Evolutionary conservation across 2,113 vertebrate genomes (phyloP).

Genomic region (Corynorhinus townsendii): DNA sequence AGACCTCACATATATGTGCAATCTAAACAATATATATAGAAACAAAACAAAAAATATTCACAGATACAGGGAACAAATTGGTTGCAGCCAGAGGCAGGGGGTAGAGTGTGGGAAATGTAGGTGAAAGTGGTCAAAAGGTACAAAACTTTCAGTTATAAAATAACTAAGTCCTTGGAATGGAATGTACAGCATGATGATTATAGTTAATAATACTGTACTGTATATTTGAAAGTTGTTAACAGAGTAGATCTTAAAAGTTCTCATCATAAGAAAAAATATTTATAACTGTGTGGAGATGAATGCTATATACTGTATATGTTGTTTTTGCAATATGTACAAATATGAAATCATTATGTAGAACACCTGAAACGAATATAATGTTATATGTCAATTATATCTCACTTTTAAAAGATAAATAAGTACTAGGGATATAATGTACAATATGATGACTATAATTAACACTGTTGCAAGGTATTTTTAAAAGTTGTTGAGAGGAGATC

Average conservation of each 20-base stretch:
- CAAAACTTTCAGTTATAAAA: background rate
- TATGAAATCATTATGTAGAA: background rate
- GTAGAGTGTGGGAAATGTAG: background rate
- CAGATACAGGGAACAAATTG: background rate
- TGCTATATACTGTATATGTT: background rate
- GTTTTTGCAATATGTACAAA: background rate
- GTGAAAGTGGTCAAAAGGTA: background rate
- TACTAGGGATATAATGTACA: background rate
- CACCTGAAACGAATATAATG: background rate
- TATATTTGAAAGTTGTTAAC: background rate
- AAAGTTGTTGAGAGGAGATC: background rate
- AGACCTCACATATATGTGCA: background rate
- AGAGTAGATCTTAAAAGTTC: background rate
- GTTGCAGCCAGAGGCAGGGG: background rate
- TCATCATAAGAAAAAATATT: background rate
- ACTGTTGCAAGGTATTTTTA: background rate
- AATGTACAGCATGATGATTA: background rate
- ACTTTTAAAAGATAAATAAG: background rate
- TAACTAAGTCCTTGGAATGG: background rate
- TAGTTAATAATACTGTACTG: background rate
- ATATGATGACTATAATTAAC: background rate
- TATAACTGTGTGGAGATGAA: background rate
- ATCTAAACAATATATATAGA: background rate
- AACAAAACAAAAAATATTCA: background rate
- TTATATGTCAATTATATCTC: background rate